A percentile compares a stretch with the other conserved stretches of the same genome.
Evolutionary conservation across 2,797 vertebrate genomes (phyloP).

Genomic region (Pyrocephalus nanus): DNA sequence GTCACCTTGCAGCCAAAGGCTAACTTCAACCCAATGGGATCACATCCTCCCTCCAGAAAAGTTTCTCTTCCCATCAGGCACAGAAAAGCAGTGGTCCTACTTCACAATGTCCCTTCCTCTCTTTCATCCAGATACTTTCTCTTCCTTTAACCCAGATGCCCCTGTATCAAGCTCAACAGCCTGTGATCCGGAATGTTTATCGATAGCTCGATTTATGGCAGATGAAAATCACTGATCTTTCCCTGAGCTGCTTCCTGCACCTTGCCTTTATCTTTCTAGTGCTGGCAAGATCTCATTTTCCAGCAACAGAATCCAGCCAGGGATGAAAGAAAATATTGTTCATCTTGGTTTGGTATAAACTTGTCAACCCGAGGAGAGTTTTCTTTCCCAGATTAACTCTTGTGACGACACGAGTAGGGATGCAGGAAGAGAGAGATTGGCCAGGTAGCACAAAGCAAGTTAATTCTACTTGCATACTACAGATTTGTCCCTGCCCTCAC

Average conservation of each 20-base stretch:
- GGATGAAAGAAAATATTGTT: not conserved
- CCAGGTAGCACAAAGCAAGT: not conserved
- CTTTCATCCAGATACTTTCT: not conserved
- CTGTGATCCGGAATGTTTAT: not conserved
- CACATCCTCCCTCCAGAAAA: not conserved
- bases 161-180: not conserved
- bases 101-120: not conserved
- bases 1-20: not conserved
- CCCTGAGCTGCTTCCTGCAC: not conserved
- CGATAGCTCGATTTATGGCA: not conserved
- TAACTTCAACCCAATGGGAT: not conserved
- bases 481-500: not conserved
- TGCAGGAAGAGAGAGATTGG: not conserved
- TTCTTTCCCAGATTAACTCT: not conserved
- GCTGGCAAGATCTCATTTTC: not conserved
- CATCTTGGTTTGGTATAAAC: not conserved
- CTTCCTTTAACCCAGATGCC: not conserved
- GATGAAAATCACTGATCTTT: not conserved
- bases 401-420: not conserved
- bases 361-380: not conserved
- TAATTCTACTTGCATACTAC: not conserved
- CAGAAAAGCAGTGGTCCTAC: not conserved
- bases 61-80: not conserved
- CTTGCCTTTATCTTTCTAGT: not conserved
- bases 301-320: not conserved